These are phyloP conservation scores for Enteromius trimaculatus DNA, from an alignment of 2,797 vertebrate genomes.

Conservation along the genomic window DNA sequence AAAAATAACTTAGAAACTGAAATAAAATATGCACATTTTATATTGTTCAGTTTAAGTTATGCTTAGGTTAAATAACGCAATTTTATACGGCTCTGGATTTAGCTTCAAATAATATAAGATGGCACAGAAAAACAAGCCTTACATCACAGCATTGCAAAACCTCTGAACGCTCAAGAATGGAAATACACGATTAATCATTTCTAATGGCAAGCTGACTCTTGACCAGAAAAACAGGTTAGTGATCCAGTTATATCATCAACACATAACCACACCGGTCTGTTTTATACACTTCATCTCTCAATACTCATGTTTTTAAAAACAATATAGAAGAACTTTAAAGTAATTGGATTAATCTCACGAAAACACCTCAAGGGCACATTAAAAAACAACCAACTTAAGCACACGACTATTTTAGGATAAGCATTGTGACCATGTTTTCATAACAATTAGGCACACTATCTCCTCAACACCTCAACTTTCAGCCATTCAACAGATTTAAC, in stretches of 20 bases:
- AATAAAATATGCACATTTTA: background rate
- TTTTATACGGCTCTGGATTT: background rate
- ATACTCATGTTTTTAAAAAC: background rate
- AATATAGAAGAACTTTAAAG: background rate
- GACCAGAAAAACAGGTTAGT: background rate
- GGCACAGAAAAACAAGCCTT: background rate
- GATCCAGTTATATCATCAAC: background rate
- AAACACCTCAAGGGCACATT: background rate
- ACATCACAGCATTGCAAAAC: too few species aligned
- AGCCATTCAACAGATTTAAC: background rate
- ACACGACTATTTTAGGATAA: background rate
- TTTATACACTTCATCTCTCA: background rate
- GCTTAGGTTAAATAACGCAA: background rate
- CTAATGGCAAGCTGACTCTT: conserved; percentile 6
- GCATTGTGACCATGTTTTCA: too few species aligned
- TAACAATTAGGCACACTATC: background rate
- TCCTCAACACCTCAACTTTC: background rate
- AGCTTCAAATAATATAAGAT: background rate
- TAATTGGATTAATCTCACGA: background rate
- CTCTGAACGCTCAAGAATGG: background rate
- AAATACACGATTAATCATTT: background rate
- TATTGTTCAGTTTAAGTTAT: background rate
- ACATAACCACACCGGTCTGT: conserved; percentile 7
- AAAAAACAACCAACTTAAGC: background rate
- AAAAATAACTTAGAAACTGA: background rate